Conservation (phyloP, 2,113 vertebrate species). For the Alouatta palliata region DNA sequence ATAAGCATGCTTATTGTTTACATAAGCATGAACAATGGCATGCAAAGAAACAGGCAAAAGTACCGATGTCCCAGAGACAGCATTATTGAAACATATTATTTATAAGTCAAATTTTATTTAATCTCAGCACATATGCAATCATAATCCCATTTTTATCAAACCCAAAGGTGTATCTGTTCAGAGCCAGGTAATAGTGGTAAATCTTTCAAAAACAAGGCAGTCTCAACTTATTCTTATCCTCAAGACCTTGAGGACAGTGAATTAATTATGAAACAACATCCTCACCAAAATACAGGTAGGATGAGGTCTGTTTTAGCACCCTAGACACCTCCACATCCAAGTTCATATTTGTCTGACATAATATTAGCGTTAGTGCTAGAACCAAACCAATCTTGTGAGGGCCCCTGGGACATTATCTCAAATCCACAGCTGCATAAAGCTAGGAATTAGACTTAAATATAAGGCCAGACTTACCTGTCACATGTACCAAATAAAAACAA, state of each 20-base stretch:
- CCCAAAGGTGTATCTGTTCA: neutral
- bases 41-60: neutral
- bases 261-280: neutral
- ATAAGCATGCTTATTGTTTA: no score
- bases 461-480: neutral
- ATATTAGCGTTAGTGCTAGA: neutral
- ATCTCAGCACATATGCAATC: neutral
- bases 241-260: neutral
- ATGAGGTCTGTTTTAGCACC: neutral
- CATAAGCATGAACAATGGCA: neutral
- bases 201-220: neutral
- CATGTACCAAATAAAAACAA: neutral
- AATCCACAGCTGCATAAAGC: neutral
- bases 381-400: neutral
- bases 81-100: neutral
- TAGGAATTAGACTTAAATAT: neutral
- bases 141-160: conserved; percentile 24
- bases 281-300: neutral
- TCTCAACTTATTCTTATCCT: neutral
- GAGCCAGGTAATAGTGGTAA: neutral
- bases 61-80: neutral
- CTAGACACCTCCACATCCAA: neutral
- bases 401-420: neutral
- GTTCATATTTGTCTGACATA: neutral
- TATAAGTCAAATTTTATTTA: neutral